These are phyloP conservation scores for Holothuria scabra DNA, from an alignment of 53 echinoderm and acorn worm genomes.

Conservation along the genomic window DNA sequence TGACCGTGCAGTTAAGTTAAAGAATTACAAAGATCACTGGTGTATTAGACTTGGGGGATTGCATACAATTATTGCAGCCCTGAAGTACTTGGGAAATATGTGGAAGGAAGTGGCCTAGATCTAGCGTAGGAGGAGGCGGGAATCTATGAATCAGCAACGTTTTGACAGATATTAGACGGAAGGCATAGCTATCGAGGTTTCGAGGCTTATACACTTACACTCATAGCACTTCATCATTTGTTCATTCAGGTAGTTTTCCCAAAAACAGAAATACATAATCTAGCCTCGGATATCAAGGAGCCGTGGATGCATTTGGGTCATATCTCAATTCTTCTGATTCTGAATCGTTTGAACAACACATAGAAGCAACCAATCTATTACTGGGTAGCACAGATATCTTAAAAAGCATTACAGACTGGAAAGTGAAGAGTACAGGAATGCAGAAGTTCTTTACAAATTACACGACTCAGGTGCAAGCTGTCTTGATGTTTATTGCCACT, in stretches of 20 bases:
- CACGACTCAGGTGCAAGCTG: slow-evolving; percentile 16
- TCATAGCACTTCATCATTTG: slow-evolving; percentile 7
- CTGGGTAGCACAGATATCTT: no score
- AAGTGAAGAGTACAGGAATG: no score
- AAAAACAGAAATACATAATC: no score
- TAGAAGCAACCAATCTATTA: no score
- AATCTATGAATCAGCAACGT: no score
- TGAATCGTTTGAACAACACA: no score
- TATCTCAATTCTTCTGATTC: no score
- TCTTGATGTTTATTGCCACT: background rate
- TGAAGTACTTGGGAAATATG: slow-evolving; percentile 51
- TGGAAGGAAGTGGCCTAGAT: slow-evolving; percentile 55
- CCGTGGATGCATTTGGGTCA: no score
- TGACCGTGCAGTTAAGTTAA: slow-evolving; percentile 8
- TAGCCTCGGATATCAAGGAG: no score
- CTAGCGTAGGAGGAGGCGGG: slow-evolving; percentile 29
- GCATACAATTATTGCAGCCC: background rate
- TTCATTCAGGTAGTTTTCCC: background rate
- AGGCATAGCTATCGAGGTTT: slow-evolving; percentile 39
- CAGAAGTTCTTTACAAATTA: background rate
- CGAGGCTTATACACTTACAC: slow-evolving; percentile 28
- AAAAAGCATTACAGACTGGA: no score
- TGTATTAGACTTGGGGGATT: no score
- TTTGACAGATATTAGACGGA: slow-evolving; percentile 13
- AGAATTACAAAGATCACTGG: background rate